Evolutionary conservation across 2,888 invertebrate genomes (phyloP), one percentile per base, ranked within the genome.

Genomic region (Eudemis profundana): DNA sequence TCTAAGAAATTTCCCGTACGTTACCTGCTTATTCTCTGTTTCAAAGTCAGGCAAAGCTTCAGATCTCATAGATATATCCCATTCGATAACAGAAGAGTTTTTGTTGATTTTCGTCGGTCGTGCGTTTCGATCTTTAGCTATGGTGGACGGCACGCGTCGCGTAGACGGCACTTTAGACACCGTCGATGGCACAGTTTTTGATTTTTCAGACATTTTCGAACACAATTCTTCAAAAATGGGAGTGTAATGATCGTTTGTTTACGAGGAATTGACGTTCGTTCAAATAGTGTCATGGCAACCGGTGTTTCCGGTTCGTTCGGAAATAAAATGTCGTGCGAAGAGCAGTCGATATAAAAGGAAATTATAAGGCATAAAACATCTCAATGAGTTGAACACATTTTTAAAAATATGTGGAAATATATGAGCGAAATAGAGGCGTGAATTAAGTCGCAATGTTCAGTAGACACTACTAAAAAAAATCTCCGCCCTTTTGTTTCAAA

Each of bases 1-100:
- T 0, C 89, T 79, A 14, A 90, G 68, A 66, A 87, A 88, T 54
- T 86, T 86, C 0, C 86, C 86, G 44, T 90, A 87, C 0, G 87
- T 87, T 1, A 87, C 76, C 72, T 89, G 83, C 5, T 82, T 80
- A 47, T 82, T 71, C 62, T 80, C 83, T 0, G 74, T 71, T 15
- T 87, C 87, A 4, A 85, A 86, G 72, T 85, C 85, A 0, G 84
- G 82, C 17, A 81, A 60, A 0, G 68, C 53, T 29, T 87, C 87
- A 12, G 72, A 66, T 59, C 81, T 82, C 15, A 84, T 72, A 4
- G 85, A 81, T 1, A 74, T 62, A 66, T 87, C 87, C 2, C 68
- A 72, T 15, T 82, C 81, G 1, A 70, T 4, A 1, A 75, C 44
- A 2, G 82, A 79, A 0, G 72, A 63, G 40, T 82, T 85, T 75